A percentile compares a stretch with the other conserved stretches of the same genome.
Conservation (phyloP, 2,888 invertebrate genomes). For the Dolichopus griseipennis region DNA sequence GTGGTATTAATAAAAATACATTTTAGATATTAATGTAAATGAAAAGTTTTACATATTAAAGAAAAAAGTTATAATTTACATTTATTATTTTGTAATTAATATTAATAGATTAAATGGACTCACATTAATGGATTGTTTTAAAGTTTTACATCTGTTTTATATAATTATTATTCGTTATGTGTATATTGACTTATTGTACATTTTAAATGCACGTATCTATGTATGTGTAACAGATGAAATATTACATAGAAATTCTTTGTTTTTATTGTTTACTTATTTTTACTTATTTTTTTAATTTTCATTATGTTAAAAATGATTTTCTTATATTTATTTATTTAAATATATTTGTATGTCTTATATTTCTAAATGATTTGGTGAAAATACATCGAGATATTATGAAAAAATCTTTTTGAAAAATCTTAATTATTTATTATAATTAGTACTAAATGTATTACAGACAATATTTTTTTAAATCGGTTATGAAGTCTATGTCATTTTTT, state of each 20-base stretch:
- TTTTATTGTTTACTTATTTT: background rate
- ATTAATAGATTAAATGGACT: background rate
- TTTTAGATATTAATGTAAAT: too few relatives aligned
- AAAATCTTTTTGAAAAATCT: background rate
- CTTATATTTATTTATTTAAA: too few relatives aligned
- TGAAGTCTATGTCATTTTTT: background rate
- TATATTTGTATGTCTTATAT: too few relatives aligned
- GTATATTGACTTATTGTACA: too few relatives aligned
- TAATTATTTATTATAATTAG: background rate
- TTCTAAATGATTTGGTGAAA: too few relatives aligned
- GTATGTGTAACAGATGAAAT: background rate
- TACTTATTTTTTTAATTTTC: background rate
- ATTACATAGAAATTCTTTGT: background rate
- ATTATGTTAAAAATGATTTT: too few relatives aligned
- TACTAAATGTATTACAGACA: too few relatives aligned
- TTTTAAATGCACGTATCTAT: background rate
- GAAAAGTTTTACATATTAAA: too few relatives aligned
- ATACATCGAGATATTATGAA: background rate
- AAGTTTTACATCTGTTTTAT: background rate
- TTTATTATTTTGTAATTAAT: background rate
- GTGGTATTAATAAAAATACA: too few relatives aligned
- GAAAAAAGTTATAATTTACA: background rate
- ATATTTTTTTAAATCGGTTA: background rate
- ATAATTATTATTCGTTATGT: too few relatives aligned
- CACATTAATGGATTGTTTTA: slow-evolving; percentile 4